Conservation (phyloP, 2,113 vertebrate species). For the Pedetes capensis region DNA sequence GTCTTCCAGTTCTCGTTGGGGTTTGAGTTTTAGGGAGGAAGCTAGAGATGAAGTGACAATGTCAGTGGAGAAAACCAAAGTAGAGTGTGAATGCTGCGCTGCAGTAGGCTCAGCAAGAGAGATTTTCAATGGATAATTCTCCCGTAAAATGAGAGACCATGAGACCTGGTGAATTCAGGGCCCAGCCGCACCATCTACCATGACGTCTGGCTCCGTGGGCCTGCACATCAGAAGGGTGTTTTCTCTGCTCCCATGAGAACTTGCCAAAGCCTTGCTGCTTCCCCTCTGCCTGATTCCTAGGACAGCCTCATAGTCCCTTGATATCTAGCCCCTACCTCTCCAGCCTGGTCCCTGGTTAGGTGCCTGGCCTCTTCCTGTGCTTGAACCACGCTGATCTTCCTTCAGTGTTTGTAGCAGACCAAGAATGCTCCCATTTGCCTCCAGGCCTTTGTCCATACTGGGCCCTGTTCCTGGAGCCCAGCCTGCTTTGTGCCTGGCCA, state of each 20-base stretch:
- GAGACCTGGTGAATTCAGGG: background rate
- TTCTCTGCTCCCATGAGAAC: background rate
- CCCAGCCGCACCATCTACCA: background rate
- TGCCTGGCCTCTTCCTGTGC: background rate
- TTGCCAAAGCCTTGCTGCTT: background rate
- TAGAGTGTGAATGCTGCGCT: background rate
- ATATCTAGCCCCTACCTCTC: background rate
- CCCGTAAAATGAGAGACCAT: background rate
- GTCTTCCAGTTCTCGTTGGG: background rate
- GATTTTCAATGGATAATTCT: background rate
- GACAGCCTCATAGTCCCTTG: background rate
- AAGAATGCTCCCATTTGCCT: background rate
- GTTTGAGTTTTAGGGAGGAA: background rate
- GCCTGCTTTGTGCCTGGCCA: background rate
- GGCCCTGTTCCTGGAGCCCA: background rate
- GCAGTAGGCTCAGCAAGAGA: background rate
- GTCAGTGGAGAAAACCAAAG: background rate
- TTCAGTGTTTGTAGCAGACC: background rate
- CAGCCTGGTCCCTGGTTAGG: background rate
- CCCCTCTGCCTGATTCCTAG: background rate
- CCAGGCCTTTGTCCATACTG: background rate
- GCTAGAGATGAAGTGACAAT: background rate
- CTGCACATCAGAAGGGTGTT: background rate
- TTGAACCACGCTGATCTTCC: background rate
- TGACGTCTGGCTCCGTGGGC: background rate